Base-by-base conservation (phyloP, 2,888 invertebrate species). In the Hypsopygia costalis region DNA sequence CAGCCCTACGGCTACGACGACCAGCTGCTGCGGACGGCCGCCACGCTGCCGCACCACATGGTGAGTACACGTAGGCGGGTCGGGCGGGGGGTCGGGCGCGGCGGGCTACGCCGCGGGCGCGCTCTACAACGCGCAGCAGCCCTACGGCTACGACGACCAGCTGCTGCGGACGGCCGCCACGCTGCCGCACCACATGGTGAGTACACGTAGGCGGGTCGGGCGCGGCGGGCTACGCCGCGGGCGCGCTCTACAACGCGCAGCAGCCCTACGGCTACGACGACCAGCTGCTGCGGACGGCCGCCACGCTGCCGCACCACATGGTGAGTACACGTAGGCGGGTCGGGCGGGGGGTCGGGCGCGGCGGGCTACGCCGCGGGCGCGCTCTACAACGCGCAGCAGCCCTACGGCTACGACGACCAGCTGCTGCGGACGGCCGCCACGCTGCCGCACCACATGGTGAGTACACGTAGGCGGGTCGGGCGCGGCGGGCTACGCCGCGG, bases 101-200 rank as follows among this genome's bases (percentile, higher is more conserved):
- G 81, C 81, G 61, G 77, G 82, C 40, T 88, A 92, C 11, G 94
- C 76, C 91, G 68, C 65, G 91, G 61, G 88, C 92, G 85, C 95
- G 29, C 47, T 65, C 16, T 65, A 64, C 53, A 94, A 76, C 91
- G 69, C 65, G 90, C 58, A 85, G 94, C 6, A 47, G 94, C 81
- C 66, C n/a, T 55, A 43, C 36, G 32, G 62, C 9, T 69, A 97
- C 62, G 90, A 97, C 76, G 69, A 69, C 30, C 21, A 21, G 31
- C 36, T 37, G 7, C 6, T 37, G 22, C 22, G 20, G 1, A 7
- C 29, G 8, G n/a, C 29, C 29, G 46, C 11, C 49, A 57, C 55
- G 50, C 47, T 57, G 88, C 91, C 94, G n/a, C n/a, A n/a, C n/a
- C n/a, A n/a, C n/a, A n/a, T n/a, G n/a, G n/a, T n/a, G n/a, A n/a